Base-by-base conservation (phyloP, 2,888 invertebrate species). In the Diaprepes abbreviatus region DNA sequence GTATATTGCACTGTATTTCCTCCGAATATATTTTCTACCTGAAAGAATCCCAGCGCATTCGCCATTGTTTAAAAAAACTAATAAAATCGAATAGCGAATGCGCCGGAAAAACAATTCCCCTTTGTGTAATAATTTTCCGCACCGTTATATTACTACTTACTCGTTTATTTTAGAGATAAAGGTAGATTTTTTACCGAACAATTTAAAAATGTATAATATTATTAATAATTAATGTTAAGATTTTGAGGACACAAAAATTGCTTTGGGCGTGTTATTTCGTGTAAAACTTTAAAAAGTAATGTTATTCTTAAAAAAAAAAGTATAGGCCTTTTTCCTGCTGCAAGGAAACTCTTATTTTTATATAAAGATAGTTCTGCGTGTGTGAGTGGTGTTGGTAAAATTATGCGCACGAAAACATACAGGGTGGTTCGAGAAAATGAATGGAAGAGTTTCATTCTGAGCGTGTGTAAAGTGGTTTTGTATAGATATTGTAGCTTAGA, bases 271-370 rank as follows among this genome's bases (percentile, higher is more conserved):
- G 48, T 50, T 43, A 19, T 43, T 12, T 17, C 19, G 19, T 19
- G 17, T 50, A 45, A 21, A 16, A 16, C 6, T 28, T 50, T 9
- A 28, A 28, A 24, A 50, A 38, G 1, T 28, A 31, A 28, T 16
- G 16, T 16, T 28, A 19, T 28, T 50, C 28, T 50, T 16, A 12
- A 14, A 28, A 28, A 45, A 31, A 28, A 43, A 43, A 24, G 24
- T 7, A 14, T 28, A 50, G 48, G 48, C 48, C 48, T 50, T 50
- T 45, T 50, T 50, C 48, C 48, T 50, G 28, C 28, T 50, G 14
- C n/a, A 28, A 50, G 48, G 48, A 50, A 50, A 50, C 7, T 50
- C 28, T 28, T 50, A 50, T 50, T 50, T 50, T 50, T 50, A 28
- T 50, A 50, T 24, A 16, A 28, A 12, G n/a, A 28, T 24, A 10